Conservation (phyloP, 1,140 invertebrate genomes). For the Harpegnathos saltator region DNA sequence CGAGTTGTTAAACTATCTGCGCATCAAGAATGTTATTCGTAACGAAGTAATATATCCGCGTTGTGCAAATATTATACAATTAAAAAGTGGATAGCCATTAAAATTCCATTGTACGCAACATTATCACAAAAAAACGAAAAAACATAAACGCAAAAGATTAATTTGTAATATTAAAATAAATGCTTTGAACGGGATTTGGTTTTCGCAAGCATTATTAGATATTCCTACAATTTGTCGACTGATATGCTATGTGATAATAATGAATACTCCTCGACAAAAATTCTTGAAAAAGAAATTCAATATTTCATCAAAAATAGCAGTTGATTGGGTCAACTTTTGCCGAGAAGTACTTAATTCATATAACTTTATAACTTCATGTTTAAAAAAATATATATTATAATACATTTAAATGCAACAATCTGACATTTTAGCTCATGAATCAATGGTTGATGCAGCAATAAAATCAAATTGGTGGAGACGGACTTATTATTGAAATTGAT, state of each 20-base stretch:
- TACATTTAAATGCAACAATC: too few relatives aligned
- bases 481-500: background rate
- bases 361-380: too few relatives aligned
- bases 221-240: background rate
- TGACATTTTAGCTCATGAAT: conserved; percentile 16
- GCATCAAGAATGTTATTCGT: background rate
- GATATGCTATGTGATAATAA: background rate
- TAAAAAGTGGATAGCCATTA: background rate
- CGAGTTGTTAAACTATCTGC: background rate
- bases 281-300: background rate
- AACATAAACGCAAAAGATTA: background rate
- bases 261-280: background rate
- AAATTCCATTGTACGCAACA: background rate
- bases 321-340: background rate
- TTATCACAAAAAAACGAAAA: background rate
- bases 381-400: too few relatives aligned
- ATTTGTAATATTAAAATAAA: background rate
- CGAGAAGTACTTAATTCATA: background rate
- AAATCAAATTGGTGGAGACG: background rate
- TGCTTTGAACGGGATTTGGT: background rate
- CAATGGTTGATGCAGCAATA: background rate
- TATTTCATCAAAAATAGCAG: background rate
- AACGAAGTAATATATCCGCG: background rate
- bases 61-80: conserved; percentile 11
- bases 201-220: background rate